Conservation (phyloP, 2,797 vertebrate species). For the Hippoglossus hippoglossus region DNA sequence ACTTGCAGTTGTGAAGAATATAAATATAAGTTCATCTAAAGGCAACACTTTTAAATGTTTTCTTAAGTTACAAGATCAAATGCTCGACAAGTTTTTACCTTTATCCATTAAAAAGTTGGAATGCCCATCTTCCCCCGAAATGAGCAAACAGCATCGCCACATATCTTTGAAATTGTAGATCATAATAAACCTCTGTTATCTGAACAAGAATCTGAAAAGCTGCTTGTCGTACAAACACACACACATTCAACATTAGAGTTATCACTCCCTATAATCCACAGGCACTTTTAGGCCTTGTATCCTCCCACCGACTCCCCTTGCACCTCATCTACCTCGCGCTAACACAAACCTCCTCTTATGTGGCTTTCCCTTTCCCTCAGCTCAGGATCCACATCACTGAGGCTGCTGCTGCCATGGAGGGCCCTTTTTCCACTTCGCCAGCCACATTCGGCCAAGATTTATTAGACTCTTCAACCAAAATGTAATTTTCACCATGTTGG, state of each 20-base stretch:
- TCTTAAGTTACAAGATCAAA: slow-evolving; percentile 27
- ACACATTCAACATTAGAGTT: slow-evolving; percentile 61
- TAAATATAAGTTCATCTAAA: slow-evolving; percentile 23
- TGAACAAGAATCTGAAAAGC: slow-evolving; percentile 49
- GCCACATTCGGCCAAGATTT: slow-evolving; percentile 79
- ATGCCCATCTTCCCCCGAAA: slow-evolving; percentile 15
- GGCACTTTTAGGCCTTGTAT: slow-evolving; percentile 59
- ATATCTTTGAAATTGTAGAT: slow-evolving; percentile 48
- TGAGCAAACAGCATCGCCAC: slow-evolving; percentile 18
- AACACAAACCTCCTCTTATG: slow-evolving; percentile 80
- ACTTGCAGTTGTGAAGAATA: background rate
- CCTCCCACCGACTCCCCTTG: slow-evolving; percentile 60
- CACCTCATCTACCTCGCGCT: slow-evolving; percentile 75
- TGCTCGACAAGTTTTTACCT: slow-evolving; percentile 5
- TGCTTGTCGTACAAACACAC: slow-evolving; percentile 33
- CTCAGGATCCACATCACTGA: slow-evolving; percentile 70
- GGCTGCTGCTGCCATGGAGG: slow-evolving; percentile 67
- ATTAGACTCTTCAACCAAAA: slow-evolving; percentile 80
- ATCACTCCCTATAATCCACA: slow-evolving; percentile 73
- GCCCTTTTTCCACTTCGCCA: slow-evolving; percentile 74
- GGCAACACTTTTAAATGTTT: slow-evolving; percentile 14
- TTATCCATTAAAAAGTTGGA: slow-evolving; percentile 19
- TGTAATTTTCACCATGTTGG: slow-evolving; percentile 83
- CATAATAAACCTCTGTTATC: slow-evolving; percentile 53
- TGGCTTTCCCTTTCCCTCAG: slow-evolving; percentile 74